Percentiles rank a stretch among this genome's conserved stretches.
These are phyloP conservation scores for human DNA, from an alignment of 2,113 vertebrate genomes.

Conservation along the genomic window DNA sequence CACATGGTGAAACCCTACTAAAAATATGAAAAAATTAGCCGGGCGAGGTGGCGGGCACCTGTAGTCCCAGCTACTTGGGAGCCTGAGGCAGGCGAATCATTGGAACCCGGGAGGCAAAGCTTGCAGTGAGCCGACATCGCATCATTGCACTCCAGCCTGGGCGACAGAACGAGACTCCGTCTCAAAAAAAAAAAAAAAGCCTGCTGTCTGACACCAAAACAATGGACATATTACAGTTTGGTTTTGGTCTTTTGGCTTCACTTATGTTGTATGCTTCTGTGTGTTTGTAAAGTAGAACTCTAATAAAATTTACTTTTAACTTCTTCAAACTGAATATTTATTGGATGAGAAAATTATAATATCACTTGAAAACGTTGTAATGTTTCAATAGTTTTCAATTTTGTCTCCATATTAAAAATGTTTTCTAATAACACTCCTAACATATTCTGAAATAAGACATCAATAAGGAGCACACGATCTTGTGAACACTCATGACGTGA, in stretches of 20 bases:
- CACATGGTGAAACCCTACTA: too few relatives aligned
- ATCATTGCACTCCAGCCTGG: too few relatives aligned
- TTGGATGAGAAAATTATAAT: not conserved
- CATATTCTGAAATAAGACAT: not conserved
- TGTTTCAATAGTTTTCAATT: not conserved
- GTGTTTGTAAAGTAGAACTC: not conserved
- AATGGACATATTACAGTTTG: not conserved
- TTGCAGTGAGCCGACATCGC: too few relatives aligned
- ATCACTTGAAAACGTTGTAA: not conserved
- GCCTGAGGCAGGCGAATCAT: too few relatives aligned
- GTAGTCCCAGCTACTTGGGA: too few relatives aligned
- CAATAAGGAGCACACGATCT: not conserved
- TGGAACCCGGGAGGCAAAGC: too few relatives aligned
- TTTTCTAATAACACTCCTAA: not conserved
- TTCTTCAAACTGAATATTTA: not conserved
- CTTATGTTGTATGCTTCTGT: not conserved
- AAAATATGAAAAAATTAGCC: too few relatives aligned
- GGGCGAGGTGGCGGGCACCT: accelerated
- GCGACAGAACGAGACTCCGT: too few relatives aligned
- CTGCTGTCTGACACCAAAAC: too few relatives aligned
- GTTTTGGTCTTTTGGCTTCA: not conserved
- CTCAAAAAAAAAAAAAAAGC: too few relatives aligned
- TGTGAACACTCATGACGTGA: too few relatives aligned
- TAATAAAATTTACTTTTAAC: not conserved
- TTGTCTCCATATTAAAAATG: not conserved